These are phyloP conservation scores for Conchocele bisecta DNA, from an alignment of 2,888 invertebrate genomes.

Conservation along the genomic window DNA sequence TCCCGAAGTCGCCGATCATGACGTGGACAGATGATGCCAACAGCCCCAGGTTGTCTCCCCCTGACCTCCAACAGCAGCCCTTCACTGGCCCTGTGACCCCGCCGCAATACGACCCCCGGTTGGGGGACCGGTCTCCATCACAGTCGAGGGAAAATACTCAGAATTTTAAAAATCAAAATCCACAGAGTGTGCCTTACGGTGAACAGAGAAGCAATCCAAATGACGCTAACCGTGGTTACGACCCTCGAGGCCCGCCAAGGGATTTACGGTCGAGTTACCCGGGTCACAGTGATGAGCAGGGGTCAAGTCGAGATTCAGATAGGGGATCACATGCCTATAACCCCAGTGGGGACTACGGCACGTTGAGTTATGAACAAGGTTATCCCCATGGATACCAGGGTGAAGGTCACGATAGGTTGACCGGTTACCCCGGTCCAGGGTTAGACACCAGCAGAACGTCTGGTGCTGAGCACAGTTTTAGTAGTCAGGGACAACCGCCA, in stretches of 20 bases:
- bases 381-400: constrained; percentile 17
- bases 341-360: constrained; percentile 39
- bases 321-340: constrained; percentile 27
- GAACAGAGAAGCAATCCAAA: constrained; percentile 24
- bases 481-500: not conserved
- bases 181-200: not conserved
- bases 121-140: constrained; percentile 34
- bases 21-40: constrained; percentile 65
- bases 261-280: constrained; percentile 14
- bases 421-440: no score
- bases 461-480: no score
- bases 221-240: constrained; percentile 28
- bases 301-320: constrained; percentile 11
- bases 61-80: constrained; percentile 50
- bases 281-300: constrained; percentile 16
- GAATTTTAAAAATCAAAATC: constrained; percentile 11
- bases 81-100: constrained; percentile 27
- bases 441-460: no score
- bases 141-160: constrained; percentile 46
- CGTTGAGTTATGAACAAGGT: constrained; percentile 19
- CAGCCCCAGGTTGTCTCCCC: constrained; percentile 50
- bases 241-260: constrained; percentile 9
- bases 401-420: constrained; percentile 29
- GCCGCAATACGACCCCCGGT: constrained; percentile 1
- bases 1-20: constrained; percentile 68